Base-by-base conservation (phyloP, 2,797 vertebrate genomes). In the Rhinatrema bivittatum region DNA sequence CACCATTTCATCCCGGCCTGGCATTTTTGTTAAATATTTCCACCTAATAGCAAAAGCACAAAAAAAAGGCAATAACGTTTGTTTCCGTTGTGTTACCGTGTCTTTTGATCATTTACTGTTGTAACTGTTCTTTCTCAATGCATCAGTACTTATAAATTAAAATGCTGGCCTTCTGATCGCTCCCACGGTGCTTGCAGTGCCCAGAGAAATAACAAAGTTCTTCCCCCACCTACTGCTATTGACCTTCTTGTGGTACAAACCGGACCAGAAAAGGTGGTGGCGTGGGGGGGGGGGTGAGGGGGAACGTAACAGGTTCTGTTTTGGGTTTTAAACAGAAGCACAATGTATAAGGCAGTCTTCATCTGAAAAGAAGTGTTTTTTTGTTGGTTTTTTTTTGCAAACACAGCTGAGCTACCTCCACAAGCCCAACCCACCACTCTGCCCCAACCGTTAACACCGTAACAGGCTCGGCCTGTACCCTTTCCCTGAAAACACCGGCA, bases 331-430 rank as follows among this genome's bases (percentile, higher is more conserved):
- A 63, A 75, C 72, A 45, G 70, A 70, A n/a, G 62, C 52, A 60
- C 77, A 68, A 50, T 54, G 50, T 50, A 56, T 70, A 81, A 78
- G 79, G 79, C 68, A 56, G 65, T 62, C 70, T 42, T 53, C n/a
- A 35, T 61, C 56, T 39, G 64, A 33, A 68, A 67, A 65, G 63
- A 72, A 64, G 62, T 70, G 68, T 67, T 65, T 64, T 66, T 61
- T 70, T 59, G 48, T 43, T n/a, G n/a, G n/a, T n/a, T n/a, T n/a
- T n/a, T n/a, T n/a, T n/a, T 50, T 87, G 85, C 80, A 79, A 82
- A 81, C 81, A 62, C 76, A 56, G 84, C 66, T 84, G 83, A 79
- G 80, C 67, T 64, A 79, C 65, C 65, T 85, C 81, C 76, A 74
- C 56, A 78, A 85, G 76, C 78, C 80, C 72, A 81, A 79, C n/a